Evolutionary conservation across 2,888 invertebrate genomes (phyloP).

Genomic region (Zhengitettix transpicula): DNA sequence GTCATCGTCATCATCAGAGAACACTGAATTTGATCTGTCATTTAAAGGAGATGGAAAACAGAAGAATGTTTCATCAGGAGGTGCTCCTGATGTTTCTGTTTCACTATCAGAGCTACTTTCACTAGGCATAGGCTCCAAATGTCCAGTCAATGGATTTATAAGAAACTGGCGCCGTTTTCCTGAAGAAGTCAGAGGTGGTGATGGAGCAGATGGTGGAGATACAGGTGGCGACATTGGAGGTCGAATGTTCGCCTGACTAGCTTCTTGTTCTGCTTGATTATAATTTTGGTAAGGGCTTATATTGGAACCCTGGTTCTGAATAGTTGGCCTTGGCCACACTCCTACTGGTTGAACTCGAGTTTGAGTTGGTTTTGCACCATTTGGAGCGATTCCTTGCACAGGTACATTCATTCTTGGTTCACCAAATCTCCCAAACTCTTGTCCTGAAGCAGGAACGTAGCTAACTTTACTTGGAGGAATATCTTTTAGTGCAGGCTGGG

Average conservation of each 20-base stretch:
- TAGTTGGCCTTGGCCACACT: no score
- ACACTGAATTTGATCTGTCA: slow-evolving; percentile 32
- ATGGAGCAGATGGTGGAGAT: slow-evolving; percentile 8
- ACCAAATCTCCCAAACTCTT: no score
- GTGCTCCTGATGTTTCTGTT: slow-evolving; percentile 25
- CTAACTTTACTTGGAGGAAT: no score
- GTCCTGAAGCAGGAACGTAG: no score
- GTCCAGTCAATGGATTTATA: slow-evolving; percentile 75
- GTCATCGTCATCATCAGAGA: slow-evolving; percentile 41
- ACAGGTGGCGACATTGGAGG: slow-evolving; percentile 7
- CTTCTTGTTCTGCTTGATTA: no score
- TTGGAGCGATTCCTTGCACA: no score
- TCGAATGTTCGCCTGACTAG: slow-evolving; percentile 5
- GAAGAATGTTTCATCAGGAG: slow-evolving; percentile 27
- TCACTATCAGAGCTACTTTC: slow-evolving; percentile 46
- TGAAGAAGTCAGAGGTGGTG: slow-evolving; percentile 15
- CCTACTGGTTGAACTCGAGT: no score
- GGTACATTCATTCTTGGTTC: no score
- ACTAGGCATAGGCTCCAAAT: slow-evolving; percentile 63
- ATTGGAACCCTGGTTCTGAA: no score
- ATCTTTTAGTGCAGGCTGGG: no score
- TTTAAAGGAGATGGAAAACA: slow-evolving; percentile 28
- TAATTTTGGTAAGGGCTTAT: no score
- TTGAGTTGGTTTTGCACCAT: no score
- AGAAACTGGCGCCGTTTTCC: slow-evolving; percentile 64